phyloP scores from a whole-genome alignment of 2,113 vertebrate genomes.

The Bostrychus sinensis region DNA sequence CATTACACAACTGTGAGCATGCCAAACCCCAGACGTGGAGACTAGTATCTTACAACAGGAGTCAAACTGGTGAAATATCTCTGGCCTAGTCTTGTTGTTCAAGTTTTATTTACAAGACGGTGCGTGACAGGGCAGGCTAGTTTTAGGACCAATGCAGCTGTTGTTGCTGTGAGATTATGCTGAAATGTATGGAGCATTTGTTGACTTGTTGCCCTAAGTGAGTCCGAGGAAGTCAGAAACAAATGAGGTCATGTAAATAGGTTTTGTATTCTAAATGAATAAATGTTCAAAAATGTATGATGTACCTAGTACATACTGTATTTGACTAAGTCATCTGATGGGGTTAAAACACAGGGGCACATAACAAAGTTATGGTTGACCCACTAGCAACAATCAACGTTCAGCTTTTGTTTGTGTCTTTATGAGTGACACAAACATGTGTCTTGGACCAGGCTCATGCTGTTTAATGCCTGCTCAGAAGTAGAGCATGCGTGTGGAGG shows the following conservation, averaged over 20 bases:
- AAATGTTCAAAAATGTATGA: neutral
- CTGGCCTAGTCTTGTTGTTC: conserved; percentile 47
- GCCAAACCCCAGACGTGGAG: conserved; percentile 34
- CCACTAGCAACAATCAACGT: neutral
- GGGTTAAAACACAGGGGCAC: no score
- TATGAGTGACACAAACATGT: conserved; percentile 80
- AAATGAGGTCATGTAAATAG: conserved; percentile 14
- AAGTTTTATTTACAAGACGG: conserved; percentile 56
- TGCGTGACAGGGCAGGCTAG: conserved; percentile 30
- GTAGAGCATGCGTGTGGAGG: conserved; percentile 23
- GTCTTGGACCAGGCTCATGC: conserved; percentile 52
- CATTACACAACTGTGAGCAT: conserved; percentile 72
- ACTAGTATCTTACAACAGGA: conserved; percentile 20
- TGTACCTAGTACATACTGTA: neutral
- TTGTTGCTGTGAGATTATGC: conserved; percentile 62
- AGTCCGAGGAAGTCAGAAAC: conserved; percentile 37
- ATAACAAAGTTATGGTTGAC: no score
- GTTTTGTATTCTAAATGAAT: neutral
- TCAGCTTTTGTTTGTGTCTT: conserved; percentile 49
- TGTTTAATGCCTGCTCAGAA: conserved; percentile 45
- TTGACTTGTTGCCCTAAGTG: conserved; percentile 36
- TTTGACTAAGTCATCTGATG: no score
- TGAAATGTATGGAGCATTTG: conserved; percentile 23
- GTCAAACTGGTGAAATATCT: conserved; percentile 23
- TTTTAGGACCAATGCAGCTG: conserved; percentile 64